Evolutionary conservation across 2,888 invertebrate genomes (phyloP).

Genomic region (Orthosia gracilis): DNA sequence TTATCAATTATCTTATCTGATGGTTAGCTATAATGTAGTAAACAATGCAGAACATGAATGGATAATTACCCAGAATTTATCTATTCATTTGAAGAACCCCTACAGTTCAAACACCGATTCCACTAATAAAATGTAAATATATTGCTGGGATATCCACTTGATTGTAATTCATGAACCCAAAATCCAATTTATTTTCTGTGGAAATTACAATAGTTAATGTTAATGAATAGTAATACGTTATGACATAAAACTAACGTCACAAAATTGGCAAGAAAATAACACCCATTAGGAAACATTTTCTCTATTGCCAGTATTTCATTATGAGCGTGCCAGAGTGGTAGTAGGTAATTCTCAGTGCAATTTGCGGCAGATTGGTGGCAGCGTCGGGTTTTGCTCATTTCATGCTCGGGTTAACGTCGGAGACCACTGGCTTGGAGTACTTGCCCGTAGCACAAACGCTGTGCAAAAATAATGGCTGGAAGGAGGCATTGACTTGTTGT

Average conservation of each 20-base stretch:
- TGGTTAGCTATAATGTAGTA: no score
- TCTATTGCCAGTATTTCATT: not conserved
- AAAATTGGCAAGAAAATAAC: not conserved
- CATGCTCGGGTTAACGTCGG: conserved; percentile 38
- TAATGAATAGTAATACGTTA: not conserved
- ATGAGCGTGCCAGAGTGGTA: conserved; percentile 7
- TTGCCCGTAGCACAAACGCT: conserved; percentile 15
- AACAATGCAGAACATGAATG: no score
- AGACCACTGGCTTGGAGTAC: conserved; percentile 25
- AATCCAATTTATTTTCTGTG: no score
- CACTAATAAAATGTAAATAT: no score
- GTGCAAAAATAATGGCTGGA: conserved; percentile 26
- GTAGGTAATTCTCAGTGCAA: conserved; percentile 48
- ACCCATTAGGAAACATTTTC: conserved; percentile 6
- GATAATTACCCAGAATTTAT: no score
- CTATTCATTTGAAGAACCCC: no score
- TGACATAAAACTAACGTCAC: not conserved
- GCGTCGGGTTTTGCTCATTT: conserved; percentile 49
- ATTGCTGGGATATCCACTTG: no score
- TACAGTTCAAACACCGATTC: no score
- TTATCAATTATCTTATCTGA: no score
- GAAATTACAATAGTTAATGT: no score
- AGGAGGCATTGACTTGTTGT: conserved; percentile 2
- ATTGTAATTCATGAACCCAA: no score
- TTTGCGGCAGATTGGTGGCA: conserved; percentile 47